Evolutionary conservation across 2,888 invertebrate species (phyloP).

Genomic region (Sycophila texana): DNA sequence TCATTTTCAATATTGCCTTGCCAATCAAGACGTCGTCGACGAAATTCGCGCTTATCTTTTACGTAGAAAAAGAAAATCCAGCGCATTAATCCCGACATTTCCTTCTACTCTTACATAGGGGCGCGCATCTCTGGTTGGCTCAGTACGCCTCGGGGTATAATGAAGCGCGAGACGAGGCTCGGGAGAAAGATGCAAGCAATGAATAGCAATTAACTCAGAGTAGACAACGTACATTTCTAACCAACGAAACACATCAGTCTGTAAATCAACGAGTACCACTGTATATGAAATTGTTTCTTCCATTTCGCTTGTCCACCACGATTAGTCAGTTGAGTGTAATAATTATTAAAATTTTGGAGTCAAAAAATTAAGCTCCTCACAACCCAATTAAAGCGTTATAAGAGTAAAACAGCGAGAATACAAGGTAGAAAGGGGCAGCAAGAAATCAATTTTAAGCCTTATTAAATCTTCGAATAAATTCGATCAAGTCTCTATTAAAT

Average conservation of each 20-base stretch:
- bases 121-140: too few species aligned
- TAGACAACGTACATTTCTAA: conserved; percentile 14
- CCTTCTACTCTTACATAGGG: too few species aligned
- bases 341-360: not conserved
- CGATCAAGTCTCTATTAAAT: conserved; percentile 37
- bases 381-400: too few species aligned
- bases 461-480: conserved; percentile 35
- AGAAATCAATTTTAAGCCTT: conserved; percentile 5
- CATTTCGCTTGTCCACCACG: not conserved
- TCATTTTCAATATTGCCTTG: too few species aligned
- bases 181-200: conserved; percentile 19
- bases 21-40: too few species aligned
- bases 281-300: conserved; percentile 47
- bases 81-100: too few species aligned
- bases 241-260: not conserved
- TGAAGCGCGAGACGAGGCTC: not conserved
- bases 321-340: not conserved
- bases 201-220: conserved; percentile 49
- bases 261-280: conserved; percentile 28
- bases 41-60: too few species aligned
- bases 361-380: too few species aligned
- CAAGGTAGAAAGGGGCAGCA: not conserved
- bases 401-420: not conserved
- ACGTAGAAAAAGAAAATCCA: too few species aligned
- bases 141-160: not conserved